phyloP scores from a whole-genome alignment of 1,140 invertebrate genomes.

The Riptortus pedestris region DNA sequence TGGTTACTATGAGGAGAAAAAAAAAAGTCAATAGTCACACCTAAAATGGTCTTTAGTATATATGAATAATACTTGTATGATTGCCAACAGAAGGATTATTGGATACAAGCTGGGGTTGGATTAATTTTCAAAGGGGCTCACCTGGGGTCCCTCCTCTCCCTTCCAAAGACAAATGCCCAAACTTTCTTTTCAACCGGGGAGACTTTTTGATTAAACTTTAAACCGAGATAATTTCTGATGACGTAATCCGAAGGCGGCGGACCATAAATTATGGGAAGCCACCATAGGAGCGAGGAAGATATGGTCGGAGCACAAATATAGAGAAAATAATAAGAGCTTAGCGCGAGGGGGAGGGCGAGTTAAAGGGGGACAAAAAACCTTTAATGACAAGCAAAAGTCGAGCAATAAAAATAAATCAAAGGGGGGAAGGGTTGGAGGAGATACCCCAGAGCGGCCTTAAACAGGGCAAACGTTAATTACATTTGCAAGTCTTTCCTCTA shows the following conservation, averaged over 20 bases:
- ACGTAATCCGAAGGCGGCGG: not conserved
- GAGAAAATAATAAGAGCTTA: slow-evolving; percentile 2
- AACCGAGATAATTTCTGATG: not conserved
- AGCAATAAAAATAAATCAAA: slow-evolving; percentile 14
- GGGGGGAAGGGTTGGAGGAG: not conserved
- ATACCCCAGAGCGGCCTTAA: not conserved
- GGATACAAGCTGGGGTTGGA: too few relatives aligned
- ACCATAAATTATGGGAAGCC: not conserved
- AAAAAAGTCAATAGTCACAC: too few relatives aligned
- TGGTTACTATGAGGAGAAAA: too few relatives aligned
- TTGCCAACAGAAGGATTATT: too few relatives aligned
- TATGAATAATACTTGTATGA: too few relatives aligned
- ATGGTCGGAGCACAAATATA: not conserved
- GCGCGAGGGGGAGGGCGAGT: not conserved
- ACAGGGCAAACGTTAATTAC: slow-evolving; percentile 13
- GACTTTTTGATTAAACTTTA: not conserved
- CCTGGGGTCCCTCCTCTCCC: too few relatives aligned
- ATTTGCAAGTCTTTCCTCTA: slow-evolving; percentile 7
- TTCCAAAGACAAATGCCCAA: too few relatives aligned
- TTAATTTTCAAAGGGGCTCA: too few relatives aligned
- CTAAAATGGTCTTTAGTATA: too few relatives aligned
- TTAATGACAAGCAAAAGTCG: slow-evolving; percentile 15
- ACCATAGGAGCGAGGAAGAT: not conserved
- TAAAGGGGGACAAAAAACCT: slow-evolving; percentile 11
- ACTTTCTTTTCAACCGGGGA: too few relatives aligned